Base-by-base conservation (phyloP, 2,113 vertebrate genomes). In the Gobius niger region DNA sequence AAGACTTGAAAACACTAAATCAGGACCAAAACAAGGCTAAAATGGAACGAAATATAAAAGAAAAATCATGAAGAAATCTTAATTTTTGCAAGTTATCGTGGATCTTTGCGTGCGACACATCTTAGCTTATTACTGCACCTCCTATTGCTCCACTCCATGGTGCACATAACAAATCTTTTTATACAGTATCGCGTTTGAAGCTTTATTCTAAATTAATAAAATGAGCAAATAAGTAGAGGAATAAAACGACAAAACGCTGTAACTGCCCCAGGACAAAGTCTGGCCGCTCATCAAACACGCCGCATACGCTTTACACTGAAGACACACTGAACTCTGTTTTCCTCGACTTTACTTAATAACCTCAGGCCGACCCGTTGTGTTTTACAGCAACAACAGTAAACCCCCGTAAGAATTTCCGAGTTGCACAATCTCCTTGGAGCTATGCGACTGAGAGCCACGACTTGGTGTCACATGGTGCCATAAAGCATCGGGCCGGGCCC, bases 401-500 rank as follows among this genome's bases (percentile, higher is more conserved):
- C 9, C 12, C 12, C 2, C 54, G 69, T 18, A 46, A 49, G 42
- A 63, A 70, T 70, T 73, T 67, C 79, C 8, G 53, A 65, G 63
- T 68, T 80, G 72, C 75, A 72, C 62, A 76, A 73, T 63, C 73
- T 63, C 34, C 63, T 56, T 64, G 5, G 44, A 71, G 80, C 82
- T 65, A 72, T 5, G 52, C 66, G 81, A 78, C 65, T 72, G 63
- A 68, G 66, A 83, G 71, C 66, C 75, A 77, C 79, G 72, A 67
- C 73, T 76, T 72, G 67, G 63, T 80, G 67, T 85, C 62, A 78
- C 80, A 69, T 82, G 74, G 70, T 77, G 59, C 73, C 63, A 76
- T 86, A 81, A 88, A 85, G 80, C 76, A 76, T 74, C 81, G 75
- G 70, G 82, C 79, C 87, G 75, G 81, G 80, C 88, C 87, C 82